Evolutionary conservation across 1,140 invertebrate species (phyloP).

Genomic region (Idris sp.): DNA sequence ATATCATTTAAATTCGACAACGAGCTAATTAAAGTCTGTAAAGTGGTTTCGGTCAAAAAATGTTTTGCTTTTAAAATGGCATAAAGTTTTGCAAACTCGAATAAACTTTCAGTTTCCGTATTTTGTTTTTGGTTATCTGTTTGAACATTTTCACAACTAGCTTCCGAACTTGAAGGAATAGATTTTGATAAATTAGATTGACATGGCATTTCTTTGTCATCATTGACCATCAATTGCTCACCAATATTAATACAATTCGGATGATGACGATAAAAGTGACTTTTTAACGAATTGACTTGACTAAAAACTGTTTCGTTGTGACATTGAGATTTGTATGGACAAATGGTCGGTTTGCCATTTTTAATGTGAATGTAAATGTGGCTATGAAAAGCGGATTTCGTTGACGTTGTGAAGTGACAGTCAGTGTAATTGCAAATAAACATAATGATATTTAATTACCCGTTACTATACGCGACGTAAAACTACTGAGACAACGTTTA

Average conservation of each 20-base stretch:
- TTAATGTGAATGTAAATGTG: constrained; percentile 4
- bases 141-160: neutral
- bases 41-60: neutral
- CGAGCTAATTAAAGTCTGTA: constrained; percentile 3
- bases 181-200: neutral
- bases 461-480: constrained; percentile 1
- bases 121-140: no score
- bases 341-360: neutral
- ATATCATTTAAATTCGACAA: constrained; percentile 1
- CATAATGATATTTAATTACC: constrained; percentile 4
- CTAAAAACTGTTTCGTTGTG: neutral
- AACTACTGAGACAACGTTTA: neutral
- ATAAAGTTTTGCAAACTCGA: constrained; percentile 1
- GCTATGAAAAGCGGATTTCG: constrained; percentile 1
- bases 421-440: constrained; percentile 6
- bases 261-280: constrained; percentile 7
- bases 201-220: neutral
- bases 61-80: constrained; percentile 1
- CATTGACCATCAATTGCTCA: constrained; percentile 5
- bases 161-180: neutral
- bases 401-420: constrained; percentile 3
- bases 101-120: constrained; percentile 7
- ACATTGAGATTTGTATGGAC: constrained; percentile 2
- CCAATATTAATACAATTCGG: neutral
- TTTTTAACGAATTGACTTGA: constrained; percentile 2